A percentile compares a stretch with the other conserved stretches of the same genome.
These are phyloP conservation scores for Elymnias hypermnestra DNA, from an alignment of 1,140 invertebrate species.

Conservation along the genomic window DNA sequence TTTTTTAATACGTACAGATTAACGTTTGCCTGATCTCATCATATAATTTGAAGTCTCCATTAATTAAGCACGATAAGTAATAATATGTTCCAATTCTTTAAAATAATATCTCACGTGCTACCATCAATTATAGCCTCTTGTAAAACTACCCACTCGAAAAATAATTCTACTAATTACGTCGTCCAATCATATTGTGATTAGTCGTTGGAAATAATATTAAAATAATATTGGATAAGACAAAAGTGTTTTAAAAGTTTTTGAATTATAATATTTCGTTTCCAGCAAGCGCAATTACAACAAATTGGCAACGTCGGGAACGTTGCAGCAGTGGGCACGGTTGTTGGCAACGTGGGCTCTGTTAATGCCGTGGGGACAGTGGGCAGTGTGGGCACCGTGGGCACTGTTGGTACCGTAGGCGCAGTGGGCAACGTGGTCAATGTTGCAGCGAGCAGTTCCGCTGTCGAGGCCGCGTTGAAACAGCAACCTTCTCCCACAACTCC, in stretches of 20 bases:
- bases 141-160: too few relatives aligned
- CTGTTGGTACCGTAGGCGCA: slow-evolving; percentile 28
- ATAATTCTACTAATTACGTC: too few relatives aligned
- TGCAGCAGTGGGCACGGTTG: slow-evolving; percentile 26
- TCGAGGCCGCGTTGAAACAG: slow-evolving; percentile 45
- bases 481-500: slow-evolving; percentile 56
- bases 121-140: too few relatives aligned
- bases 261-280: slow-evolving; percentile 7
- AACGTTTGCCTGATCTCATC: too few relatives aligned
- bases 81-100: too few relatives aligned
- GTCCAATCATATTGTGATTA: too few relatives aligned
- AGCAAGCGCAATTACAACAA: slow-evolving; percentile 65
- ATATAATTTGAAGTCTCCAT: too few relatives aligned
- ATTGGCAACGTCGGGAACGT: slow-evolving; percentile 38
- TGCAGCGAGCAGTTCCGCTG: slow-evolving; percentile 29
- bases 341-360: slow-evolving; percentile 26
- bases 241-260: neutral
- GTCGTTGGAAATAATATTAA: too few relatives aligned
- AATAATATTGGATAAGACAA: neutral
- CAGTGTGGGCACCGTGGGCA: slow-evolving; percentile 28
- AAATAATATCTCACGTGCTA: too few relatives aligned
- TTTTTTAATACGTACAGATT: too few relatives aligned
- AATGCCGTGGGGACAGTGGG: slow-evolving; percentile 28
- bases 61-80: too few relatives aligned
- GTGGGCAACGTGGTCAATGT: slow-evolving; percentile 27